Evolutionary conservation across 2,888 invertebrate species (phyloP), one percentile per base, ranked within the genome.

Genomic region (Lepeophtheirus nordmannii): DNA sequence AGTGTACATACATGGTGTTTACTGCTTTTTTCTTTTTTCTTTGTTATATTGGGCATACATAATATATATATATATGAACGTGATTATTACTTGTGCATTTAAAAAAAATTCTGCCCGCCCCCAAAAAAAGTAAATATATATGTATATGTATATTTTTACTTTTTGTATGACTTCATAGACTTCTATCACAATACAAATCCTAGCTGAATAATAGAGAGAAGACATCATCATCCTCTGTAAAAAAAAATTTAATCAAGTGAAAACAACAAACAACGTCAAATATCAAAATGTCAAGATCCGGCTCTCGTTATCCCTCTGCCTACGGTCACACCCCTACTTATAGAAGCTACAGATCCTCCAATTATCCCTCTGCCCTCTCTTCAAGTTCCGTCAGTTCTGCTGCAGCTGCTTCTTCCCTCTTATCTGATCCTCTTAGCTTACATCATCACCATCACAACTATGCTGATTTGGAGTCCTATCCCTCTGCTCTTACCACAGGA

Each of bases 321-420:
- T 66, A 39, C 41, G 66, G 66, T 20, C 66, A 66, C 66, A 66
- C 66, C 60, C 66, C 66, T 5, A 40, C 66, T 30, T 66, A 66
- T 40, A 38, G 66, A 20, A 38, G 38, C 17, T 22, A 37, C 17
- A 38, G 39, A n/a, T 14, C 30, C 3, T 37, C 61, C 12, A 37
- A 12, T 37, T 61, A 61, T 37, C 58, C 61, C 22, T 61, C 61
- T 37, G 61, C 61, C 1, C 39, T 61, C 11, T 30, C 30, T 30
- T 5, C 30, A 30, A 30, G 7, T n/a, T n/a, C n/a, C n/a, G n/a
- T n/a, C 30, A 30, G 30, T 30, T 46, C 53, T 3, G 53, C 53
- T 5, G n/a, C 53, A 5, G 14, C 53, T 5, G 53, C 53, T 17
- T 46, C 53, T n/a, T n/a, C 14, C n/a, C 8, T 46, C 1, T 17